Conservation (phyloP, 2,888 invertebrate species). For the Odontocolon sp. region DNA sequence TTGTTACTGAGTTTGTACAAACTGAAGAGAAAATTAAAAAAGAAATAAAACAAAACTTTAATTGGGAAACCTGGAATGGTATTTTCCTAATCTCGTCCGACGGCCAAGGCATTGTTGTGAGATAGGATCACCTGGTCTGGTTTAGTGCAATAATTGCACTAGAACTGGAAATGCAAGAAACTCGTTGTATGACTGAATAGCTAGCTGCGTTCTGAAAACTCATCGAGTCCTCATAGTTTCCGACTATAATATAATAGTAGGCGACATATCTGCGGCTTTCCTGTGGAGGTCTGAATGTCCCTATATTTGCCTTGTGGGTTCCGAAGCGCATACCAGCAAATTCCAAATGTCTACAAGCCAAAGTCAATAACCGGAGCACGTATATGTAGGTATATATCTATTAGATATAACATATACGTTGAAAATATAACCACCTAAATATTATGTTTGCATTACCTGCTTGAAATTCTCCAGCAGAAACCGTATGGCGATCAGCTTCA, state of each 20-base stretch:
- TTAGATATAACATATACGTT: too few species aligned
- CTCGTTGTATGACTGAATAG: neutral
- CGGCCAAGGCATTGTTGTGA: neutral
- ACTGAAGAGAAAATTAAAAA: neutral
- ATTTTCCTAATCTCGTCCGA: neutral
- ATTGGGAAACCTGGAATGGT: neutral
- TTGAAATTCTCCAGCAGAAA: too few species aligned
- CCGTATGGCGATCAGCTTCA: too few species aligned
- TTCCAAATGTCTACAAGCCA: conserved; percentile 13
- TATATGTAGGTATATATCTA: too few species aligned
- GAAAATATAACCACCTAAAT: too few species aligned
- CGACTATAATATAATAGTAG: neutral
- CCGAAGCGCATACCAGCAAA: neutral
- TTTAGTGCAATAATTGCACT: neutral
- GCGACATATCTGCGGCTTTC: neutral
- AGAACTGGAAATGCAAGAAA: neutral
- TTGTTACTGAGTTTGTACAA: neutral
- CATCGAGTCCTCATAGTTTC: neutral
- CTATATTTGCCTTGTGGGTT: neutral
- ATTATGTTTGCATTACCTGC: too few species aligned
- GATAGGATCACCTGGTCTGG: neutral
- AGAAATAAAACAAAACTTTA: neutral
- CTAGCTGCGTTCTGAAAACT: neutral
- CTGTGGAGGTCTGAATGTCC: neutral
- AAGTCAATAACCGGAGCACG: conserved; percentile 13